Evolutionary conservation across 2,888 invertebrate genomes (phyloP).

Genomic region (Petrophora chlorosata): DNA sequence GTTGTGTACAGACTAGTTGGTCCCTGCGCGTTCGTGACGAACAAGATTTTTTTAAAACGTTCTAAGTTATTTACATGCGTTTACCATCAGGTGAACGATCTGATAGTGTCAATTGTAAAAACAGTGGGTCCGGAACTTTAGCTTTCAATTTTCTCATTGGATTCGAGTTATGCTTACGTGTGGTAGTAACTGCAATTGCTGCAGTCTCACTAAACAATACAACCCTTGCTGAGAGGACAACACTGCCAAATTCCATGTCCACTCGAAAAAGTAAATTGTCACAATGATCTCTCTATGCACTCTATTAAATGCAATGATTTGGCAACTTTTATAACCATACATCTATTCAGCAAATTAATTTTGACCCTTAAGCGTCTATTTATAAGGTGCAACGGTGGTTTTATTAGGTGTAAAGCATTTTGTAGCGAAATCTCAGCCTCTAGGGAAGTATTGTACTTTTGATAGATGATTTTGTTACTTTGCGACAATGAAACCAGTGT

Average conservation of each 20-base stretch:
- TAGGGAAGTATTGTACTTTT: slow-evolving; percentile 23
- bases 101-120: no score
- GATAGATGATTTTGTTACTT: slow-evolving; percentile 40
- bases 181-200: neutral
- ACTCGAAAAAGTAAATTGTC: slow-evolving; percentile 33
- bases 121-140: no score
- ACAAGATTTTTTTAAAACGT: no score
- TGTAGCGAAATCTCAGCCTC: slow-evolving; percentile 4
- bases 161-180: no score
- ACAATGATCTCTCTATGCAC: slow-evolving; percentile 16
- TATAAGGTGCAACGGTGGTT: neutral
- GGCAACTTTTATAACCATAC: slow-evolving; percentile 35
- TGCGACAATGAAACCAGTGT: slow-evolving; percentile 36
- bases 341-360: neutral
- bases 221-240: slow-evolving; percentile 9
- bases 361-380: slow-evolving; percentile 22
- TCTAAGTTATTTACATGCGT: no score
- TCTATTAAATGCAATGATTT: slow-evolving; percentile 50
- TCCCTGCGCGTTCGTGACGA: no score
- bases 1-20: no score
- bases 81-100: no score
- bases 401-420: neutral
- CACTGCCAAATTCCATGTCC: slow-evolving; percentile 6
- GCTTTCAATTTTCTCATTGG: no score
- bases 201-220: neutral